Percentiles rank a stretch among this genome's conserved stretches.
phyloP scores from a whole-genome alignment of 2,113 vertebrate species.

The Sinocyclocheilus maitianheensis region DNA sequence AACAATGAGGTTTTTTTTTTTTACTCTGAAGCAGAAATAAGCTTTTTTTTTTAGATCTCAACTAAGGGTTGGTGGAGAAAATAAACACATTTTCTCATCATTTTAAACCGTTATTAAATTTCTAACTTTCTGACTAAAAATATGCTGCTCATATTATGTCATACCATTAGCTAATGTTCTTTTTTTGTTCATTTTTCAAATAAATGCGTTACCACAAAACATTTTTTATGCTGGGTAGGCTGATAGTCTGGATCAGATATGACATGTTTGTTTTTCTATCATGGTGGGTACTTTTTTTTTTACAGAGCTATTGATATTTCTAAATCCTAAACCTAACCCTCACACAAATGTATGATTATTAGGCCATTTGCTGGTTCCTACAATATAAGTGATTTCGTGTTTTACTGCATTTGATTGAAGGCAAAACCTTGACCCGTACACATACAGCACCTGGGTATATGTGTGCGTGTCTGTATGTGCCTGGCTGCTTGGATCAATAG shows the following conservation, averaged over 20 bases:
- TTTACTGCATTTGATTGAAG: neutral
- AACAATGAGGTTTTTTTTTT: too few relatives aligned
- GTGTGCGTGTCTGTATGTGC: neutral
- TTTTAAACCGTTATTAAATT: too few relatives aligned
- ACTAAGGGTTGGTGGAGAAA: too few relatives aligned
- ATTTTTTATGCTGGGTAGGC: too few relatives aligned
- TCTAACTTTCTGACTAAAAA: too few relatives aligned
- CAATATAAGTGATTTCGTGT: neutral
- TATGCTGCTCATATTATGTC: too few relatives aligned
- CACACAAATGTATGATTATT: neutral
- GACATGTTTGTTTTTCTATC: neutral
- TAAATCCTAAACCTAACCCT: neutral
- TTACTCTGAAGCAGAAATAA: too few relatives aligned
- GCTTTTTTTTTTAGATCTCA: too few relatives aligned
- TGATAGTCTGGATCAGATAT: neutral
- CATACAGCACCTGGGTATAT: neutral
- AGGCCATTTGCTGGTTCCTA: neutral
- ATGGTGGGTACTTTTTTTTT: neutral
- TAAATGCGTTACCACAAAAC: too few relatives aligned
- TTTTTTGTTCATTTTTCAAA: too few relatives aligned
- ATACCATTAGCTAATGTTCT: too few relatives aligned
- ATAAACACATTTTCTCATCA: too few relatives aligned
- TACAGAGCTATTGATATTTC: neutral
- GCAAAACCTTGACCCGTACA: neutral
- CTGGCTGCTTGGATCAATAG: constrained; percentile 40